A percentile compares a stretch with the other conserved stretches of the same genome.
These are phyloP conservation scores for Aphidius gifuensis DNA, from an alignment of 1,140 invertebrate genomes.

Conservation along the genomic window DNA sequence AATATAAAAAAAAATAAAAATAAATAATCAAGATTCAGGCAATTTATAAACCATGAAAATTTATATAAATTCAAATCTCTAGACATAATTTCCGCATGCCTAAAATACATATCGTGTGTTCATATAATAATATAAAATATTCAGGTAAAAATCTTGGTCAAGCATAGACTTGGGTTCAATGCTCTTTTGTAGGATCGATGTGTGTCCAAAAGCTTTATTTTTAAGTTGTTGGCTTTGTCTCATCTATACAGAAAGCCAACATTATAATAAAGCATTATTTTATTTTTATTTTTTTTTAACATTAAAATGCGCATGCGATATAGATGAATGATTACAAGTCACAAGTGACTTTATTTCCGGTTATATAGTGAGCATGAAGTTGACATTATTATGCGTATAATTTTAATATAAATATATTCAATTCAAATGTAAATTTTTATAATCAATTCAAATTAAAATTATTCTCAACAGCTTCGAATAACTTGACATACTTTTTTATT, in stretches of 20 bases:
- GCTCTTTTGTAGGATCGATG: background rate
- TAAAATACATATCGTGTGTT: background rate
- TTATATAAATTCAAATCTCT: too few relatives aligned
- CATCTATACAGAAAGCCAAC: background rate
- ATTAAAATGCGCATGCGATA: background rate
- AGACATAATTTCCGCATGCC: too few relatives aligned
- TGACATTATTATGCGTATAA: background rate
- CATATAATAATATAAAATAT: slow-evolving; percentile 5
- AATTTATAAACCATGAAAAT: too few relatives aligned
- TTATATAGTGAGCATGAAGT: too few relatives aligned
- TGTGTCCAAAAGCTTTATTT: slow-evolving; percentile 6
- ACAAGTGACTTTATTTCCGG: too few relatives aligned
- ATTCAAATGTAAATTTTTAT: too few relatives aligned
- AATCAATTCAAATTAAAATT: too few relatives aligned
- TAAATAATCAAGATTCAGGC: background rate
- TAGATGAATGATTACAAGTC: slow-evolving; percentile 1
- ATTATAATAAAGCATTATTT: slow-evolving; percentile 2
- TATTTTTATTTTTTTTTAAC: too few relatives aligned
- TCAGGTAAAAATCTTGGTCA: background rate
- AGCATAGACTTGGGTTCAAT: slow-evolving; percentile 5
- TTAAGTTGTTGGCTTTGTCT: background rate
- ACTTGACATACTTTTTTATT: too few relatives aligned
- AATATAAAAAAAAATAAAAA: background rate
- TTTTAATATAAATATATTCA: background rate
- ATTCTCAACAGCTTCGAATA: too few relatives aligned